Conservation (phyloP, 2,113 vertebrate genomes). For the Nibea coibor region DNA sequence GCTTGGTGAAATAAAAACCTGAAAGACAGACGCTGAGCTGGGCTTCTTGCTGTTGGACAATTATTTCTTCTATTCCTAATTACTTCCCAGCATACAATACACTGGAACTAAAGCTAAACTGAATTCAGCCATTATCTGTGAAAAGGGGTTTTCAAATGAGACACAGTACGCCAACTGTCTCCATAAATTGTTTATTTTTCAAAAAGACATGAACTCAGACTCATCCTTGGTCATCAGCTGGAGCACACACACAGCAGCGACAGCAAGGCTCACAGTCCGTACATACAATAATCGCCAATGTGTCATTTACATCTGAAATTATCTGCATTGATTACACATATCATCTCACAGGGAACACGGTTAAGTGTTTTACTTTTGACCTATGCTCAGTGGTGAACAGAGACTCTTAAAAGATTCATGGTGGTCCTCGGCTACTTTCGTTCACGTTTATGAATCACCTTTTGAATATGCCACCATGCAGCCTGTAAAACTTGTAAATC, state of each 20-base stretch:
- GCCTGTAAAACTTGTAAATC: conserved; percentile 18
- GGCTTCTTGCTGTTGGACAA: no score
- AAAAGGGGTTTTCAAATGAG: not conserved
- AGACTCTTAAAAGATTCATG: conserved; percentile 11
- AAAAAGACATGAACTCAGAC: conserved; percentile 23
- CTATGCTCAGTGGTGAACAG: conserved; percentile 23
- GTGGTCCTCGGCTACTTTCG: conserved; percentile 32
- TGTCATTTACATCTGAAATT: conserved; percentile 21
- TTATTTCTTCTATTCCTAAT: not conserved
- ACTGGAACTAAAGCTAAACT: not conserved
- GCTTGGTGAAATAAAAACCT: no score
- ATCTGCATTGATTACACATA: conserved; percentile 1
- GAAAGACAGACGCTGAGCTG: no score
- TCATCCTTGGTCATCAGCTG: not conserved
- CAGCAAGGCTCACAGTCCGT: not conserved
- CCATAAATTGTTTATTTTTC: conserved; percentile 56
- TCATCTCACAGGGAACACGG: conserved; percentile 2
- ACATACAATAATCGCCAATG: not conserved
- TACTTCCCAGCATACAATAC: not conserved
- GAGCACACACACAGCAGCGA: conserved; percentile 27
- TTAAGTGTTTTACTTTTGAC: conserved; percentile 32
- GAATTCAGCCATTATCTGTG: not conserved
- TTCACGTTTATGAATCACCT: conserved; percentile 26
- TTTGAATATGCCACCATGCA: conserved; percentile 7
- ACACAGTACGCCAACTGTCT: not conserved